Percentiles rank a stretch among this genome's conserved stretches.
phyloP scores from a whole-genome alignment of 2,888 invertebrate genomes.

The Drosophila mulleri region DNA sequence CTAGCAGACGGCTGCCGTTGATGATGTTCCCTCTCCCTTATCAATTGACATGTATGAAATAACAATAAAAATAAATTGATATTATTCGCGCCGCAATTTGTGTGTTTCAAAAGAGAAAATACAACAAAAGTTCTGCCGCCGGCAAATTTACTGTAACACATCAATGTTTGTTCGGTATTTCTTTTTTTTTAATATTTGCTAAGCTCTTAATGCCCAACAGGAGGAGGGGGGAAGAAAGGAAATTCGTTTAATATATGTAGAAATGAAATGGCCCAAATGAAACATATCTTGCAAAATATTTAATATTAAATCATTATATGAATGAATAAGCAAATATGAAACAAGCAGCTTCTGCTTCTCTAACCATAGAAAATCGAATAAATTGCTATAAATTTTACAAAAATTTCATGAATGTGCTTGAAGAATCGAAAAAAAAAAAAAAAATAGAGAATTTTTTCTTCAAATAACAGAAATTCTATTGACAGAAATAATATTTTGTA shows the following conservation, averaged over 20 bases:
- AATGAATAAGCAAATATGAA: not conserved
- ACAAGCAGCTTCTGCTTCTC: not conserved
- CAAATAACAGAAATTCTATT: not conserved
- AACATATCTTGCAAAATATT: no score
- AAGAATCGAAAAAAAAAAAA: not conserved
- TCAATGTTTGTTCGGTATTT: conserved; percentile 33
- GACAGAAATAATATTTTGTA: not conserved
- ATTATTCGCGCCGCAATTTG: conserved; percentile 58
- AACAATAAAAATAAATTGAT: conserved; percentile 62
- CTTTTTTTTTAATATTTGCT: not conserved
- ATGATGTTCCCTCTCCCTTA: conserved; percentile 25
- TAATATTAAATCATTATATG: no score
- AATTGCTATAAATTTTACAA: not conserved
- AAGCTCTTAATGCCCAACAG: not conserved
- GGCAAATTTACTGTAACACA: conserved; percentile 45
- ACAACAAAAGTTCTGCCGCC: not conserved
- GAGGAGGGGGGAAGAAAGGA: not conserved
- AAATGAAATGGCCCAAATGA: not conserved
- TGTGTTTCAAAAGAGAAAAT: conserved; percentile 27
- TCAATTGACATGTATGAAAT: conserved; percentile 29
- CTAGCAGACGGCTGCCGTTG: conserved; percentile 18
- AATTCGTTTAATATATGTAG: not conserved
- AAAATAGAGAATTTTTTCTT: not conserved
- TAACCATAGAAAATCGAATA: not conserved
- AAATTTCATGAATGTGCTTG: not conserved